Conservation (phyloP, 2,797 vertebrate species). For the Lutjanus argentimaculatus region DNA sequence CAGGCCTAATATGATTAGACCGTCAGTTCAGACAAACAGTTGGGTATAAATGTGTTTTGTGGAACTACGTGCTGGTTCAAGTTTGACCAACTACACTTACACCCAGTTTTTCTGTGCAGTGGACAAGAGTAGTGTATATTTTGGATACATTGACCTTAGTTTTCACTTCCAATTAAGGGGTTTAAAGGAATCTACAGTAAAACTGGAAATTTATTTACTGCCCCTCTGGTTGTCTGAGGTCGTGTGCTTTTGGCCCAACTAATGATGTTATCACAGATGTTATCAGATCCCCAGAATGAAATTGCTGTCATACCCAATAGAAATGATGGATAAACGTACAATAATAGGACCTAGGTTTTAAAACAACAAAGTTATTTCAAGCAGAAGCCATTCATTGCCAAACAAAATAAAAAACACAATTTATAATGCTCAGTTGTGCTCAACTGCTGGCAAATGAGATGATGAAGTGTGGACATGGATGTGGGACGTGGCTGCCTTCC, state of each 20-base stretch:
- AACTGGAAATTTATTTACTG: background rate
- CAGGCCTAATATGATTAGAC: background rate
- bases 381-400: conserved; percentile 11
- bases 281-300: background rate
- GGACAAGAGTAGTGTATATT: background rate
- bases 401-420: conserved; percentile 3
- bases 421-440: background rate
- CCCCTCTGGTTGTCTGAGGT: background rate
- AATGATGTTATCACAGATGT: conserved; percentile 19
- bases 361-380: conserved; percentile 20
- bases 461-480: background rate
- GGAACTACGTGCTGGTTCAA: background rate
- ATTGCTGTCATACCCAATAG: background rate
- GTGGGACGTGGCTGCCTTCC: background rate
- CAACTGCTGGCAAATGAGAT: conserved; percentile 2
- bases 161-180: background rate
- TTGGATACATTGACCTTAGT: background rate
- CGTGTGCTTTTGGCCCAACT: background rate
- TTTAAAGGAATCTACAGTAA: background rate
- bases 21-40: background rate
- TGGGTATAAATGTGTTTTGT: background rate
- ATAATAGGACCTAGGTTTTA: conserved; percentile 19
- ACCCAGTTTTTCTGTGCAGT: background rate
- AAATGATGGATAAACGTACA: conserved; percentile 7
- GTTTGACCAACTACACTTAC: background rate